Percentiles rank a stretch among this genome's conserved stretches.
Conservation (phyloP, 1,140 invertebrate species). For the Bactericera cockerelli region DNA sequence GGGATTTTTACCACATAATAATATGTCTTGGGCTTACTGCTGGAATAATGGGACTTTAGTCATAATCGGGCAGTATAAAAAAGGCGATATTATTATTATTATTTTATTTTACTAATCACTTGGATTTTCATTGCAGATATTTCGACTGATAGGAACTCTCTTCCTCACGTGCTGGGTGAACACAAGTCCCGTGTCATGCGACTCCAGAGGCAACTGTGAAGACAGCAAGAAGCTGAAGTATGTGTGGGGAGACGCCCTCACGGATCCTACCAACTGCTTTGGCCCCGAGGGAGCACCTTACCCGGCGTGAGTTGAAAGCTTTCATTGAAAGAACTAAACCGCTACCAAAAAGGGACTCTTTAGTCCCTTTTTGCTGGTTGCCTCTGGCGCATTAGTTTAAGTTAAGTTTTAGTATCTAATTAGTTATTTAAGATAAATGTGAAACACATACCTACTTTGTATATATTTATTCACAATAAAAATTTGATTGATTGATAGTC, state of each 20-base stretch:
- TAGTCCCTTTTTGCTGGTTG: background rate
- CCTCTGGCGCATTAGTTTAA: no score
- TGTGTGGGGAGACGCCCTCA: conserved; percentile 67
- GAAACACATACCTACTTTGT: no score
- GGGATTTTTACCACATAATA: no score
- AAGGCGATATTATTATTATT: no score
- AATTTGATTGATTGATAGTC: no score
- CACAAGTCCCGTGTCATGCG: background rate
- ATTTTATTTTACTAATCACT: no score
- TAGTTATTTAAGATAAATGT: no score
- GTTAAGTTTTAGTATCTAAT: no score
- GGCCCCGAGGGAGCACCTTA: conserved; percentile 66
- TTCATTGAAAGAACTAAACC: background rate
- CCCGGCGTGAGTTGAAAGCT: conserved; percentile 48
- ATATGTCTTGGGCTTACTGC: no score
- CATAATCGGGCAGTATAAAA: no score
- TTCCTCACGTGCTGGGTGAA: background rate
- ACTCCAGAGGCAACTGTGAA: conserved; percentile 16
- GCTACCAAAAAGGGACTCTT: background rate
- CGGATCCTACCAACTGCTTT: conserved; percentile 51
- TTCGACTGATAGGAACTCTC: conserved; percentile 5
- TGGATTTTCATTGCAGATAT: conserved; percentile 8
- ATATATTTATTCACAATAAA: no score
- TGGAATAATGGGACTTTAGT: no score
- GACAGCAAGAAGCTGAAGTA: conserved; percentile 43